Evolutionary conservation across 1,140 invertebrate species (phyloP).

Genomic region (Drosophila suzukii): DNA sequence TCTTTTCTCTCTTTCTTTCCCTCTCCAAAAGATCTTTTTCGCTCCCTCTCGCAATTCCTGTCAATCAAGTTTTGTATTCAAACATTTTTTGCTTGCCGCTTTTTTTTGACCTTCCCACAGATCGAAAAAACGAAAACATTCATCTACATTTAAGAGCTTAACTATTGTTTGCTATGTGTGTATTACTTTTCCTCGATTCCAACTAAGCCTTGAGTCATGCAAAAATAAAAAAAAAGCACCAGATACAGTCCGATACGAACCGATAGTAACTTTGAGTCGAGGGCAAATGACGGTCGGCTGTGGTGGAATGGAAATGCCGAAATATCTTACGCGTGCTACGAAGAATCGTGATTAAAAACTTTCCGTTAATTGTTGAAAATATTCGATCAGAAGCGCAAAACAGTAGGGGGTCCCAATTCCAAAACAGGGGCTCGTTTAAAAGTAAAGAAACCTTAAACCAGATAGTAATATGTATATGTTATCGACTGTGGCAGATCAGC

Average conservation of each 20-base stretch:
- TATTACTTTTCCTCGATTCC: conserved; percentile 37
- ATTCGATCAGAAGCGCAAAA: conserved; percentile 4
- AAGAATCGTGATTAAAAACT: conserved; percentile 61
- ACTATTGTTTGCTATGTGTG: conserved; percentile 22
- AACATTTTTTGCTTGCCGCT: conserved; percentile 10
- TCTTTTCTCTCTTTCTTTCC: conserved; percentile 1
- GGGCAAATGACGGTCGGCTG: conserved; percentile 64
- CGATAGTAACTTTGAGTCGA: conserved; percentile 38
- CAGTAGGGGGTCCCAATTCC: background rate
- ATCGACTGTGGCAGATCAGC: no score
- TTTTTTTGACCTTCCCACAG: conserved; percentile 34
- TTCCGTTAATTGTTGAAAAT: conserved; percentile 50
- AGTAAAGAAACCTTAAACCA: background rate
- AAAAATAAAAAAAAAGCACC: conserved; percentile 30
- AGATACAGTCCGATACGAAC: conserved; percentile 16
- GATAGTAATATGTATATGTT: background rate
- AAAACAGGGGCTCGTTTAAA: background rate
- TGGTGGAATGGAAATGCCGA: conserved; percentile 25
- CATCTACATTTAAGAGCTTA: conserved; percentile 15
- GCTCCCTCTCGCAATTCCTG: conserved; percentile 29
- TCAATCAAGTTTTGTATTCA: conserved; percentile 27
- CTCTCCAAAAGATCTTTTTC: conserved; percentile 3
- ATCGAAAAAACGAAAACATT: conserved; percentile 22
- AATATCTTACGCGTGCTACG: conserved; percentile 21
- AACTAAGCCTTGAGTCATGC: conserved; percentile 53